phyloP scores from a whole-genome alignment of 2,797 vertebrate species.

The Tenualosa ilisha region DNA sequence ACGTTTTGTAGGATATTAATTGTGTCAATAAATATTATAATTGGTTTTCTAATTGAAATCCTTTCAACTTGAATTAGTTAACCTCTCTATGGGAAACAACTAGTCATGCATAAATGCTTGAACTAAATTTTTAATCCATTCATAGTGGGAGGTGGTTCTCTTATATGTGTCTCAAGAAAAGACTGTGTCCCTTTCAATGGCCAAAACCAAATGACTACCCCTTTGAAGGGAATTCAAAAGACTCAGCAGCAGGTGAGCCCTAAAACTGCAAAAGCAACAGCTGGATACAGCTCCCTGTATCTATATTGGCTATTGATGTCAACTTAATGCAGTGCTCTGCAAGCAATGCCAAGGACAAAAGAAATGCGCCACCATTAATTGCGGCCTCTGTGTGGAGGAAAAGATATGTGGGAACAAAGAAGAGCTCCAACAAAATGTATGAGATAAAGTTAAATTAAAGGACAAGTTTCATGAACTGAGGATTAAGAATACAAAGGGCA shows the following conservation, averaged over 20 bases:
- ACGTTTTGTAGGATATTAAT: not conserved
- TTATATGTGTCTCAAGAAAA: conserved; percentile 41
- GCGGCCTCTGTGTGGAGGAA: not conserved
- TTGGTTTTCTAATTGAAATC: not conserved
- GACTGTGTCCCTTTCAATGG: conserved; percentile 42
- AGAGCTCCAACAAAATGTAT: not conserved
- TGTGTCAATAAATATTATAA: not conserved
- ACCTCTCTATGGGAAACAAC: not conserved
- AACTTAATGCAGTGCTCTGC: conserved; percentile 52
- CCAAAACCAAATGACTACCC: conserved; percentile 46
- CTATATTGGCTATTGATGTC: conserved; percentile 55
- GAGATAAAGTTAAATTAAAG: not conserved
- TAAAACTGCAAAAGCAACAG: conserved; percentile 27
- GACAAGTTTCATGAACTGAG: not conserved
- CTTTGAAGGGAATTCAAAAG: conserved; percentile 43
- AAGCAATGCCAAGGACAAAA: conserved; percentile 51
- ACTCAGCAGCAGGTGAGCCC: conserved; percentile 32
- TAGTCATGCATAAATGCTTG: not conserved
- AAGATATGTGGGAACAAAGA: conserved; percentile 4
- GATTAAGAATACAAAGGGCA: not conserved
- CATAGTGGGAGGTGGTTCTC: not conserved
- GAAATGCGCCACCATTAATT: not conserved
- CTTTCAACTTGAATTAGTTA: not conserved
- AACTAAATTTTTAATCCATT: not conserved
- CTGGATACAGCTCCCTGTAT: conserved; percentile 46